Percentiles rank a stretch among this genome's conserved stretches.
Conservation (phyloP, 1,140 invertebrate genomes). For the Orius laevigatus region DNA sequence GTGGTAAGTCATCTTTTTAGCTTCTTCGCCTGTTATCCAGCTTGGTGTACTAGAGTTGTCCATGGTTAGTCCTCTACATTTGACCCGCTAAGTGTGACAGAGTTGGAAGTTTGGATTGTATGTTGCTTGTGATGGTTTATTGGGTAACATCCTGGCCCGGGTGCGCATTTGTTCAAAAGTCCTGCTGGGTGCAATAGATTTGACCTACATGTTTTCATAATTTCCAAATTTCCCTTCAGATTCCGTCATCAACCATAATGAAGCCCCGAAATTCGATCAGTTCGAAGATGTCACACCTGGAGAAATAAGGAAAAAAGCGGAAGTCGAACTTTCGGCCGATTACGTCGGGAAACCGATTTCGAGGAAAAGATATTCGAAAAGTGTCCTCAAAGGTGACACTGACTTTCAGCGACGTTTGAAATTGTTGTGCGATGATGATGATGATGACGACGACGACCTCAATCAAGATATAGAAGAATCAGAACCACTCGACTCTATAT, state of each 20-base stretch:
- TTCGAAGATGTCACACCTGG: constrained; percentile 5
- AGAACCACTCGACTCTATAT: neutral
- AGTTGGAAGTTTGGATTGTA: no score
- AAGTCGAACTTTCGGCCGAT: constrained; percentile 3
- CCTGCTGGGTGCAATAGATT: no score
- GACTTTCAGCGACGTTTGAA: neutral
- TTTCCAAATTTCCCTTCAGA: no score
- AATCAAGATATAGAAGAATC: neutral
- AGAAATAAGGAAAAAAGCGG: constrained; percentile 1
- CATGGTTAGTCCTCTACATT: no score
- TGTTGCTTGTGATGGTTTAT: no score
- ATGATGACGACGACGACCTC: neutral
- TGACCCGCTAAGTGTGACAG: no score
- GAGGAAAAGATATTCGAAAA: constrained; percentile 7
- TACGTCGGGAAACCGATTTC: constrained; percentile 14
- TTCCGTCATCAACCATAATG: no score
- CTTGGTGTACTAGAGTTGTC: neutral
- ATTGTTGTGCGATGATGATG: neutral
- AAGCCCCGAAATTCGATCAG: neutral
- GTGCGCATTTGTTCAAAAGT: no score
- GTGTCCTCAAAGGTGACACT: no score
- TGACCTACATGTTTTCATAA: no score
- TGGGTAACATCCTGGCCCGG: no score
- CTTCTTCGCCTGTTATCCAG: neutral
- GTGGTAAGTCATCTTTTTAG: constrained; percentile 5